Conservation (phyloP, 1,140 invertebrate genomes). For the Hylaeus anthracinus region DNA sequence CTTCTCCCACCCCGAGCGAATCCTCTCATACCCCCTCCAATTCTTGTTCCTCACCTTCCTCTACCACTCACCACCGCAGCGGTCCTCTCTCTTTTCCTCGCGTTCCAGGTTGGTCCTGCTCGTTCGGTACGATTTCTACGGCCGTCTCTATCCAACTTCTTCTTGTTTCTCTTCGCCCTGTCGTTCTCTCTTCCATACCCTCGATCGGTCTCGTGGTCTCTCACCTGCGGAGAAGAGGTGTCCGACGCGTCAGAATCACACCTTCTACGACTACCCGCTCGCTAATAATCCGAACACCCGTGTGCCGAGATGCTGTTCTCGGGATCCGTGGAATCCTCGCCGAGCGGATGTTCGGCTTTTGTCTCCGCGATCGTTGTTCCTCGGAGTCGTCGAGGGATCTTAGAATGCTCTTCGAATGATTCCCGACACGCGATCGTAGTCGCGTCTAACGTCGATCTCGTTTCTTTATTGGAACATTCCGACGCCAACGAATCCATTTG, state of each 20-base stretch:
- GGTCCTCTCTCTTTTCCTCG: conserved; percentile 30
- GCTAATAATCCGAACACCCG: conserved; percentile 72
- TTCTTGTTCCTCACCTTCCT: conserved; percentile 41
- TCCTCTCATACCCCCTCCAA: conserved; percentile 66
- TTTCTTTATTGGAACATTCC: not conserved
- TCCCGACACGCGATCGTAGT: conserved; percentile 14
- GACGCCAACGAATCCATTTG: no score
- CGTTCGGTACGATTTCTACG: conserved; percentile 43
- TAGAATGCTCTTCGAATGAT: not conserved
- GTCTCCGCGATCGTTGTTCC: conserved; percentile 31
- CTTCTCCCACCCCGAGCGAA: conserved; percentile 74
- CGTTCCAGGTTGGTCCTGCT: conserved; percentile 11
- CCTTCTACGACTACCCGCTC: conserved; percentile 76
- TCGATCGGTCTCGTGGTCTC: conserved; percentile 62
- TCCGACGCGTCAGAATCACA: conserved; percentile 80
- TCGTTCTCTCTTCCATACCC: conserved; percentile 18
- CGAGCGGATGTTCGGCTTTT: conserved; percentile 45
- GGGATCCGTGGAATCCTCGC: conserved; percentile 60
- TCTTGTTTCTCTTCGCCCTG: no score
- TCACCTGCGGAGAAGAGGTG: conserved; percentile 75
- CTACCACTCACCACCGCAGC: conserved; percentile 45
- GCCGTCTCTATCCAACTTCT: conserved; percentile 30
- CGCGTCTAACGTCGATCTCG: not conserved
- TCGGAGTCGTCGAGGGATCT: no score
- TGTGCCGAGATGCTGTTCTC: conserved; percentile 54